Evolutionary conservation across 2,113 vertebrate species (phyloP).

Genomic region (Callospermophilus lateralis): DNA sequence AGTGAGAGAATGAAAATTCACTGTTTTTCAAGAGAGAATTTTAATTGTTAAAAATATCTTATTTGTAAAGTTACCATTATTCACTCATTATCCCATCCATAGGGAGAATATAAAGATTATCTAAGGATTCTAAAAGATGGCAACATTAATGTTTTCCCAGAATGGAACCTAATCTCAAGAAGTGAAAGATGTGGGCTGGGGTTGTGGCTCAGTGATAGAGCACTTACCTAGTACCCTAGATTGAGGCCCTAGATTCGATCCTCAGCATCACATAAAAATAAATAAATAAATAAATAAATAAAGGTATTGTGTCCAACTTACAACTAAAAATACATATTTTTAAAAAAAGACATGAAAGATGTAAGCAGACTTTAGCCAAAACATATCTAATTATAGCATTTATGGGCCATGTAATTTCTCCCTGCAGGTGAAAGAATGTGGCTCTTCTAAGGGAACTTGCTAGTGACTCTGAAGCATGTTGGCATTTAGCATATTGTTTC

Average conservation of each 20-base stretch:
- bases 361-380: slow-evolving; percentile 1
- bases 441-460: not conserved
- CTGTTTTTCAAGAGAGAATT: slow-evolving; percentile 1
- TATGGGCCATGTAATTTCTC: not conserved
- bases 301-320: too few species aligned
- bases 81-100: not conserved
- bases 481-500: slow-evolving; percentile 3
- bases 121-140: not conserved
- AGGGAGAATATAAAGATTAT: not conserved
- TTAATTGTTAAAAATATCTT: not conserved
- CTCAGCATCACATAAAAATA: too few species aligned
- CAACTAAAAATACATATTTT: too few species aligned
- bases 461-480: not conserved
- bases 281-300: too few species aligned
- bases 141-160: not conserved
- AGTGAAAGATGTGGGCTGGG: not conserved
- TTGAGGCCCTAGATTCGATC: too few species aligned
- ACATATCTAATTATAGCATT: not conserved
- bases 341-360: not conserved
- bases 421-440: not conserved
- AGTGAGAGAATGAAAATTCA: not conserved
- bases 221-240: too few species aligned
- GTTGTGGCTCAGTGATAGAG: too few species aligned
- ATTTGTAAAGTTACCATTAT: not conserved
- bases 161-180: slow-evolving; percentile 40